These are phyloP conservation scores for Chrysodeixis includens DNA, from an alignment of 2,888 invertebrate genomes.

Conservation along the genomic window DNA sequence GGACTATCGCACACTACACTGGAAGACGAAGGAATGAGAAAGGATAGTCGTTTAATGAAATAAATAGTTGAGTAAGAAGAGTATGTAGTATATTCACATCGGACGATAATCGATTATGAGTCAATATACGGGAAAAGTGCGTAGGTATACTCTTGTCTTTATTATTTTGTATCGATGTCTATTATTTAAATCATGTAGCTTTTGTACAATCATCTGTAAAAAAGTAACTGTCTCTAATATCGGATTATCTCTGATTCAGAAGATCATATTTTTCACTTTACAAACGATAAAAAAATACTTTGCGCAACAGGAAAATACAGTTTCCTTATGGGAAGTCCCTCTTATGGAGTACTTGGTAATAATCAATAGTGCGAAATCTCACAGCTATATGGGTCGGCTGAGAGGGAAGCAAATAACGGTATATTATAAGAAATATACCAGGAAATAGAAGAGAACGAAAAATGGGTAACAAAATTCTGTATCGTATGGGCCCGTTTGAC, in stretches of 20 bases:
- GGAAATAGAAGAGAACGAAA: slow-evolving; percentile 29
- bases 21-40: background rate
- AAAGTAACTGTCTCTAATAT: no score
- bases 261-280: background rate
- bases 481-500: slow-evolving; percentile 14
- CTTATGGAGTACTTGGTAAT: slow-evolving; percentile 10
- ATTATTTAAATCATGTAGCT: no score
- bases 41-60: background rate
- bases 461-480: slow-evolving; percentile 14
- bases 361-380: slow-evolving; percentile 49
- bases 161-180: no score
- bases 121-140: no score
- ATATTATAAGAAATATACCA: slow-evolving; percentile 40
- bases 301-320: background rate
- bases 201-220: no score
- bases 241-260: no score
- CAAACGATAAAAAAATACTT: background rate
- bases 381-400: slow-evolving; percentile 60
- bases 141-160: no score
- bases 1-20: background rate
- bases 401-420: slow-evolving; percentile 31
- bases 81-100: no score
- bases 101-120: no score
- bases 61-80: background rate
- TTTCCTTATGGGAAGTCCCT: background rate